Percentiles rank a stretch among this genome's conserved stretches.
Evolutionary conservation across 92 coral and sea anemone species (phyloP).

Genomic region (Palythoa grandis): DNA sequence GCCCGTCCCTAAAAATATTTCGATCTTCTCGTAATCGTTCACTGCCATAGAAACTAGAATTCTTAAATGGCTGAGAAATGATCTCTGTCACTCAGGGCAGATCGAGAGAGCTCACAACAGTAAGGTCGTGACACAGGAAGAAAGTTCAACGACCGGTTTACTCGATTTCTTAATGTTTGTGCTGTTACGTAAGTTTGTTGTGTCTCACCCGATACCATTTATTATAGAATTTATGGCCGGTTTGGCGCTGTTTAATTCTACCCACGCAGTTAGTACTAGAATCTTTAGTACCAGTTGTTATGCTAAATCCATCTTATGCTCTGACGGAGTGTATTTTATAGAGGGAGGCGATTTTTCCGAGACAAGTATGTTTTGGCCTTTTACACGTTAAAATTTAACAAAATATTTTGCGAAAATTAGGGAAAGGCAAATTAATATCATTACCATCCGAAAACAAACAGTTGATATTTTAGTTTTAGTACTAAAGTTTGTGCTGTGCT

Average conservation of each 20-base stretch:
- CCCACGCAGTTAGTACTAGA: not conserved
- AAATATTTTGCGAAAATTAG: no score
- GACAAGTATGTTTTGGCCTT: not conserved
- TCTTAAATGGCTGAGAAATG: not conserved
- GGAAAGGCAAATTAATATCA: not conserved
- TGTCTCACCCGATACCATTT: not conserved
- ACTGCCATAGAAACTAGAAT: not conserved
- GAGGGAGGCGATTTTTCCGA: not conserved
- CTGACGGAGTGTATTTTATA: no score
- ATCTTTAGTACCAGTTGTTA: not conserved
- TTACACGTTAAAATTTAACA: no score
- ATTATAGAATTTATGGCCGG: not conserved
- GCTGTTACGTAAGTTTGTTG: not conserved
- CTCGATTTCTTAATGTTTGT: not conserved
- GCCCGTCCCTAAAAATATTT: not conserved
- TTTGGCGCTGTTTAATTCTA: not conserved
- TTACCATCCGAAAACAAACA: not conserved
- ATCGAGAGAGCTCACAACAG: not conserved
- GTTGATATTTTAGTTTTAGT: not conserved
- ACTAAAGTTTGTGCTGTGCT: not conserved
- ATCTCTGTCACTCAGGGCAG: not conserved
- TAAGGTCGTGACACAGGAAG: constrained; percentile 17
- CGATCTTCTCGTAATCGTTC: not conserved
- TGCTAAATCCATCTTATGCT: not conserved
- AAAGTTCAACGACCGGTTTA: constrained; percentile 9